A percentile compares a stretch with the other conserved stretches of the same genome.
Conservation (phyloP, 2,888 invertebrate genomes). For the Drosophila longiperda region DNA sequence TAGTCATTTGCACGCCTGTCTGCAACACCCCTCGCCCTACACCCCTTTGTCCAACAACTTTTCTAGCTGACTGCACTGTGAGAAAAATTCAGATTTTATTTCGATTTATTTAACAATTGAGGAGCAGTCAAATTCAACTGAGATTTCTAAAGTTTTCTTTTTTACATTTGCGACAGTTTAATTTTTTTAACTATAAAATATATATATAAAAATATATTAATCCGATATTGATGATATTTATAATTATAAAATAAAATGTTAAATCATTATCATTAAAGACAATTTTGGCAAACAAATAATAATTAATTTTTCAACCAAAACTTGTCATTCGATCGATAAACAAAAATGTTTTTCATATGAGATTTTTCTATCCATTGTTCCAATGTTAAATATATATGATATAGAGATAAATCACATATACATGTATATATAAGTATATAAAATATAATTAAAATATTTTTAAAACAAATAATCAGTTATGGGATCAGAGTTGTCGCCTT, state of each 20-base stretch:
- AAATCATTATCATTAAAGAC: fast-evolving
- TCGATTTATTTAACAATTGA: too few relatives aligned
- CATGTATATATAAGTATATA: not conserved
- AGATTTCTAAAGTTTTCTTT: too few relatives aligned
- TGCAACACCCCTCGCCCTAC: not conserved
- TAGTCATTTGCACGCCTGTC: conserved; percentile 70
- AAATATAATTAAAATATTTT: not conserved
- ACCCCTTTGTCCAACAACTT: not conserved
- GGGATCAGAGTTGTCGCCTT: too few relatives aligned
- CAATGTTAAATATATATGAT: not conserved
- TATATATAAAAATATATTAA: not conserved
- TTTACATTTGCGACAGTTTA: too few relatives aligned
- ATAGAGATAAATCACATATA: not conserved
- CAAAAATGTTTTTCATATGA: not conserved
- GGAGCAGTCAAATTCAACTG: too few relatives aligned
- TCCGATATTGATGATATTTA: not conserved
- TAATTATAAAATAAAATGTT: not conserved
- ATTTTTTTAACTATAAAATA: too few relatives aligned
- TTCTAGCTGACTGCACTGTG: not conserved
- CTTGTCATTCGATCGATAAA: not conserved
- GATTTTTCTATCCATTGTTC: fast-evolving
- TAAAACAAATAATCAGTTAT: not conserved
- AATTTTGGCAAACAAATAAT: not conserved
- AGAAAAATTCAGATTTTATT: not conserved
- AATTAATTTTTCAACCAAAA: not conserved